phyloP scores from a whole-genome alignment of 2,888 invertebrate species.

The Spodoptera picta region DNA sequence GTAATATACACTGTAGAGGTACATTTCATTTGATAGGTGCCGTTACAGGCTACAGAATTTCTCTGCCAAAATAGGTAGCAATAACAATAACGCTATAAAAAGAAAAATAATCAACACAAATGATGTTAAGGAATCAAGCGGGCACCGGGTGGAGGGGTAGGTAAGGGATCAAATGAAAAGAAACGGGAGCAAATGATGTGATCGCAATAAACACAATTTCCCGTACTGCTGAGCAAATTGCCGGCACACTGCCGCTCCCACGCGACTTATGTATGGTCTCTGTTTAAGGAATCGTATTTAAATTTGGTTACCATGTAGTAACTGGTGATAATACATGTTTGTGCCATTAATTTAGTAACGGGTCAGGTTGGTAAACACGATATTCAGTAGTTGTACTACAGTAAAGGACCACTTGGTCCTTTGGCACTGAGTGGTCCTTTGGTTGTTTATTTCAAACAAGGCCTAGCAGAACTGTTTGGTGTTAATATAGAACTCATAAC shows the following conservation, averaged over 20 bases:
- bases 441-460: too few relatives aligned
- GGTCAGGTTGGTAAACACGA: too few relatives aligned
- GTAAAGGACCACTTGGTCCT: too few relatives aligned
- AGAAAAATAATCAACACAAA: constrained; percentile 11
- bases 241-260: constrained; percentile 62
- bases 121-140: constrained; percentile 29
- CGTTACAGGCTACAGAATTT: too few relatives aligned
- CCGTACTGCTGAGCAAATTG: constrained; percentile 63
- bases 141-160: constrained; percentile 46
- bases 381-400: too few relatives aligned
- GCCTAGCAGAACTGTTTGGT: too few relatives aligned
- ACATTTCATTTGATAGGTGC: too few relatives aligned
- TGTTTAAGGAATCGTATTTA: constrained; percentile 15
- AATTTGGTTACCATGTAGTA: constrained; percentile 21
- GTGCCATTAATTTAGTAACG: too few relatives aligned
- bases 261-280: constrained; percentile 52
- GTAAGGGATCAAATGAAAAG: constrained; percentile 60
- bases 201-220: constrained; percentile 72
- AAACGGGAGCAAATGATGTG: constrained; percentile 68
- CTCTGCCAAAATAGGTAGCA: neutral
- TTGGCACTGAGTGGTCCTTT: too few relatives aligned
- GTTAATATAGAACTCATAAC: too few relatives aligned
- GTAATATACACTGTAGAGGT: too few relatives aligned
- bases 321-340: too few relatives aligned
- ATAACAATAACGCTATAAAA: constrained; percentile 9